Evolutionary conservation across 2,888 invertebrate species (phyloP), one percentile per base, ranked within the genome.

Genomic region (Eurytoma adleriae): DNA sequence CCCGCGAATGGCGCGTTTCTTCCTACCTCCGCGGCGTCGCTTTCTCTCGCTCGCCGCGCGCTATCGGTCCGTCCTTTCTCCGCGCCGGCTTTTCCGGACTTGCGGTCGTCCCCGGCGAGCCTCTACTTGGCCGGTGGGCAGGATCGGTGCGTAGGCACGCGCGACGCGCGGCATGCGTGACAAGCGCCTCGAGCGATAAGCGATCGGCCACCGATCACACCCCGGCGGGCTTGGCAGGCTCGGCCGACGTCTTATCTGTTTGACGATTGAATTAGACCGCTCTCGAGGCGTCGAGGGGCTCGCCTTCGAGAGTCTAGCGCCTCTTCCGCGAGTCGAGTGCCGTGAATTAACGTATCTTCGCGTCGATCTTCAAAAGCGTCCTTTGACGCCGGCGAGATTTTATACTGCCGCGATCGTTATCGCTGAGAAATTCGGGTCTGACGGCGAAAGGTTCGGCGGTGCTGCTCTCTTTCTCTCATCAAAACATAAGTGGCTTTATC

Each of bases 231-330:
- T 52, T 18, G 56, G 3, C 27, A 7, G 14, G 4, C 24, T 52
- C 12, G 27, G 20, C 27, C 40, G 16, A 1, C 2, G 24, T 10
- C 62, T 64, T 73, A 73, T 75, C 75, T 67, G 50, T 67, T 67
- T 48, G 59, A 66, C 14, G 67, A 76, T 68, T 68, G 68, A 76
- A 76, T 76, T 76, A 68, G 52, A 50, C 14, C 48, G 59, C 68
- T 52, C 64, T 73, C 16, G 64, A 64, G 4, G 20, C 52, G 18
- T 74, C 56, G 66, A 74, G 73, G 48, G 64, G 24, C 20, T 18
- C 10, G 18, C 27, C 61, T 61, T 61, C 50, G 27, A 24, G 27
- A 68, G 54, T 10, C 40, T 40, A 40, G 2, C 7, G 40, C 40
- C 40, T 40, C 40, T 40, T 7, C 40, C 10, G 10, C 40, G 7